Conservation (phyloP, 92 coral and sea anemone genomes). For the Epizoanthus ramosus region DNA sequence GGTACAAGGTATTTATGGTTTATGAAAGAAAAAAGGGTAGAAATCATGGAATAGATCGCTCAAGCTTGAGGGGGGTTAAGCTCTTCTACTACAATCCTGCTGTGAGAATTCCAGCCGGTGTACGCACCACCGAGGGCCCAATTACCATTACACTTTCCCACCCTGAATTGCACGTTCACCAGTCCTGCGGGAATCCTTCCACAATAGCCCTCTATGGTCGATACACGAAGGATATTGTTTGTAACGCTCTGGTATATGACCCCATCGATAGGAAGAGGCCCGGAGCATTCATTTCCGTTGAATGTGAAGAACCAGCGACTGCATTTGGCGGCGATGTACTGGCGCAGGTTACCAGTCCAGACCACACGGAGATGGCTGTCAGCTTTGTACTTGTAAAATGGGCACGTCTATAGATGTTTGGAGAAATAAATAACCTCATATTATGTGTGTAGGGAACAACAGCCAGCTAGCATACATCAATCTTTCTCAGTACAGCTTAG, state of each 20-base stretch:
- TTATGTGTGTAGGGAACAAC: neutral
- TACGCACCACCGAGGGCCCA: neutral
- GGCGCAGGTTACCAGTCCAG: conserved; percentile 35
- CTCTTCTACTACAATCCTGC: conserved; percentile 25
- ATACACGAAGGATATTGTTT: conserved; percentile 5
- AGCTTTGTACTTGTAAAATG: conserved; percentile 20
- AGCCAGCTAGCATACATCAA: neutral
- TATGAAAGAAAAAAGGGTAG: no score
- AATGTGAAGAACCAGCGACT: conserved; percentile 33
- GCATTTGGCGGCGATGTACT: neutral
- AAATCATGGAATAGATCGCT: neutral
- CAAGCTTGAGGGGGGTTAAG: conserved; percentile 16
- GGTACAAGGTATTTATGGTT: no score
- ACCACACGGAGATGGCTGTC: conserved; percentile 22
- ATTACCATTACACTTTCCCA: neutral
- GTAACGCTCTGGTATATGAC: neutral
- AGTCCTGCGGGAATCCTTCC: conserved; percentile 10
- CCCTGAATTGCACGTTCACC: conserved; percentile 18
- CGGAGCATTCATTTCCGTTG: conserved; percentile 7
- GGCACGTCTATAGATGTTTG: conserved; percentile 3
- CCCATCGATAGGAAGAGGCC: conserved; percentile 11
- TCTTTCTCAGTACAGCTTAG: neutral
- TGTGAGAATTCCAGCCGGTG: conserved; percentile 14
- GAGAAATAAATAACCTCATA: neutral
- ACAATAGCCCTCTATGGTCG: conserved; percentile 7